Evolutionary conservation across 2,113 vertebrate genomes (phyloP).

Genomic region (Vanacampus margaritifer): DNA sequence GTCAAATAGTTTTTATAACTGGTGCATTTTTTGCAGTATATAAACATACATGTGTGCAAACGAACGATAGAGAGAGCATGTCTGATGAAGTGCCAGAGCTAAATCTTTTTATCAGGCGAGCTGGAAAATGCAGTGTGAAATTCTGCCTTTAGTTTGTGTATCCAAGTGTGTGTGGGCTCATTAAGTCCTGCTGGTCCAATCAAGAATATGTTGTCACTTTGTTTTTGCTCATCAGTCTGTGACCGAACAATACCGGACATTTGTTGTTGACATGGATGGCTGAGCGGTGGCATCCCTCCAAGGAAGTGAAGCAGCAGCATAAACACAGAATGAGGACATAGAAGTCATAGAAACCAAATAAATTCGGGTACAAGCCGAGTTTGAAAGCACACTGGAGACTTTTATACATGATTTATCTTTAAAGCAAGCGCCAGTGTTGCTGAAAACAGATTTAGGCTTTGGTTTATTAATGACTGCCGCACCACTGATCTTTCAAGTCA

Average conservation of each 20-base stretch:
- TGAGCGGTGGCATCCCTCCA: slow-evolving; percentile 26
- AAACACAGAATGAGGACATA: slow-evolving; percentile 26
- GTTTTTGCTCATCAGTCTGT: slow-evolving; percentile 25
- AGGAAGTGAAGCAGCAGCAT: slow-evolving; percentile 11
- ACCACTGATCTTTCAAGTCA: slow-evolving; percentile 51
- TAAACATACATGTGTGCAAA: slow-evolving; percentile 10
- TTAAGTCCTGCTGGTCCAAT: slow-evolving; percentile 24
- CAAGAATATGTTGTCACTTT: slow-evolving; percentile 27
- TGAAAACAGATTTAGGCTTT: slow-evolving; percentile 49
- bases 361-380: slow-evolving; percentile 42
- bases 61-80: slow-evolving; percentile 1
- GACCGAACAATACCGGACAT: slow-evolving; percentile 13
- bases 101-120: slow-evolving; percentile 46
- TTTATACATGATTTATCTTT: slow-evolving; percentile 47
- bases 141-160: slow-evolving; percentile 19
- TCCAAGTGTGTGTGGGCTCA: neutral
- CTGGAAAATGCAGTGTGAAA: slow-evolving; percentile 30
- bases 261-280: slow-evolving; percentile 40
- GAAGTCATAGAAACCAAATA: slow-evolving; percentile 43
- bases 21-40: slow-evolving; percentile 32
- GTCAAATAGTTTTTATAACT: slow-evolving; percentile 33
- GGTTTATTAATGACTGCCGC: slow-evolving; percentile 56
- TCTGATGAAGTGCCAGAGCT: slow-evolving; percentile 40
- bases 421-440: slow-evolving; percentile 30
- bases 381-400: slow-evolving; percentile 37